Evolutionary conservation across 2,113 vertebrate species (phyloP).

Genomic region (Dipodomys ordii): DNA sequence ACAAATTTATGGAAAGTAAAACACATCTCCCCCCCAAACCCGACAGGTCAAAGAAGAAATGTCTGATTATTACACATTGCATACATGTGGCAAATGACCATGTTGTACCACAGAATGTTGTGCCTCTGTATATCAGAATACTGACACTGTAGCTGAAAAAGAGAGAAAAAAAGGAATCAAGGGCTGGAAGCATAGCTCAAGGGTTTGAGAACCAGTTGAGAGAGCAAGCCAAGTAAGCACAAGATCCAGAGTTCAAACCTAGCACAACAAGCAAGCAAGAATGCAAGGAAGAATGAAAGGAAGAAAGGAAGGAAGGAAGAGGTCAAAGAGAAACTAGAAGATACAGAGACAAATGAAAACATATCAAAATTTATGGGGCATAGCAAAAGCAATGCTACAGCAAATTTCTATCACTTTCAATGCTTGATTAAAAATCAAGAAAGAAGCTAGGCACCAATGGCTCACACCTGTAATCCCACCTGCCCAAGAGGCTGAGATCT

Average conservation of each 20-base stretch:
- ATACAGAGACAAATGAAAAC: not conserved
- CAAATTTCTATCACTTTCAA: not conserved
- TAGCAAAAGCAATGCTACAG: rapidly evolving
- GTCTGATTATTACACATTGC: not conserved
- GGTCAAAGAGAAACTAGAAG: not conserved
- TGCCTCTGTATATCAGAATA: not conserved
- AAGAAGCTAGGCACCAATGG: not conserved
- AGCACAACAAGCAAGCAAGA: no score
- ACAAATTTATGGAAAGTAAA: not conserved
- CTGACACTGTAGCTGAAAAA: not conserved
- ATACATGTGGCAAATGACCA: no score
- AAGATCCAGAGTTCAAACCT: no score
- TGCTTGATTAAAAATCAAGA: not conserved
- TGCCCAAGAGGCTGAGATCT: no score
- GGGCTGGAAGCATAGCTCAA: no score
- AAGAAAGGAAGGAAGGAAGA: not conserved
- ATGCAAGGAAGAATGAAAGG: no score
- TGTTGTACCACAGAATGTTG: no score
- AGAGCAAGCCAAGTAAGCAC: no score
- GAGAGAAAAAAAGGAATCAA: no score
- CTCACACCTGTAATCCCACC: no score
- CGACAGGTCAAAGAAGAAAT: not conserved
- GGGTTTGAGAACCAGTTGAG: no score
- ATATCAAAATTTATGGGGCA: not conserved
- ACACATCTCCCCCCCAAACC: no score